These are phyloP conservation scores for Sinocyclocheilus grahami DNA, from an alignment of 2,113 vertebrate genomes.

Conservation along the genomic window DNA sequence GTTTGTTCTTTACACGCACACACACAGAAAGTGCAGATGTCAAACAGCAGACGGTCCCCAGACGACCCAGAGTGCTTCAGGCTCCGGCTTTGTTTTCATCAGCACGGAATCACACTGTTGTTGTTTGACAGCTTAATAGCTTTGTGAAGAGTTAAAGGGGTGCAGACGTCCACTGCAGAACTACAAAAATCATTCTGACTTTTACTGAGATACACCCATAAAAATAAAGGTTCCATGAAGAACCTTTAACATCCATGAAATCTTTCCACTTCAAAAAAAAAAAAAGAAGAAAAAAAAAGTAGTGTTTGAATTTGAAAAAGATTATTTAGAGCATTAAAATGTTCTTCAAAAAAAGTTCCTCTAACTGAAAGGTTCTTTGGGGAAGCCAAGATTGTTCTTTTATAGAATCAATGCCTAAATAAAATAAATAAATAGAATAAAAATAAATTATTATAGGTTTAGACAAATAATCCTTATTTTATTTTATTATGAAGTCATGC, in stretches of 20 bases:
- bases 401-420: no score
- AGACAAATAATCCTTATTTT: not conserved
- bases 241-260: not conserved
- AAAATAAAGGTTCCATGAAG: not conserved
- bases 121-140: conserved; percentile 64
- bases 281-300: no score
- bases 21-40: not conserved
- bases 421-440: no score
- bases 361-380: not conserved
- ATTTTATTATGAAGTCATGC: not conserved
- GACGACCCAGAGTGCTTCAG: conserved; percentile 44
- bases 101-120: conserved; percentile 69
- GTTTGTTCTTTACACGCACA: not conserved
- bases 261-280: not conserved
- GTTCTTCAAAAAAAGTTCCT: no score
- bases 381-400: no score
- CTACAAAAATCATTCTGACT: conserved; percentile 20
- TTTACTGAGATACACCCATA: not conserved
- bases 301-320: not conserved
- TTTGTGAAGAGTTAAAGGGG: conserved; percentile 42
- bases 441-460: no score
- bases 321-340: no score
- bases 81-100: conserved; percentile 43
- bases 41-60: conserved; percentile 10
- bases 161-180: not conserved